Base-by-base conservation (phyloP, 2,113 vertebrate species). In the Trematomus loennbergii region DNA sequence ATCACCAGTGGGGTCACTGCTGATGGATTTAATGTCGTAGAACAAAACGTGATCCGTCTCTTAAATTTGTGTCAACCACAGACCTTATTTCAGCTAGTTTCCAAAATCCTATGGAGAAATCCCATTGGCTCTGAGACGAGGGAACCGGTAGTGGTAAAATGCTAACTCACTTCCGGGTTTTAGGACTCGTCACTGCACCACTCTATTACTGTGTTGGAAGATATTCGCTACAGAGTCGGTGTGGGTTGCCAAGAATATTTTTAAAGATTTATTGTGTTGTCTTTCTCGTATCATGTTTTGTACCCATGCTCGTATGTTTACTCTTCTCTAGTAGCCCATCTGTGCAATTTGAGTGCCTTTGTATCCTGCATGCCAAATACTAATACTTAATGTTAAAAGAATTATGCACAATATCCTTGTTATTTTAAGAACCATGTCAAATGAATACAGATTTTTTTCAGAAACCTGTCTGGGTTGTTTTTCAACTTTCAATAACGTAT, bases 301-400 rank as follows among this genome's bases (percentile, higher is more conserved):
- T 87, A 83, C 33, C 18, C 18, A 77, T 81, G 59, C 74, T 86
- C 81, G 74, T 72, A 64, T 74, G 76, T 74, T 86, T 50, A 33
- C 75, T 76, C 70, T 63, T 64, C 71, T 63, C 40, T 58, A 49
- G 78, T 89, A 83, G 81, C 84, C 75, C 77, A 79, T 84, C 55
- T 90, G 85, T 90, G 63, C 78, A 77, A 87, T 88, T 83, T 82
- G 63, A 90, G 87, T 92, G 90, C 90, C 90, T 92, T 92, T 90
- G 84, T 92, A 90, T 88, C 76, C 74, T 92, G 88, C 91, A 92
- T 88, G 90, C 87, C 90, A 92, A 91, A 92, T 86, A 81, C 36
- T 65, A 71, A 73, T 82, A 85, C 45, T 77, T 79, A 67, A 79
- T 90, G 85, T 91, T 79, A 6, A 63, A 66, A 76, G 10, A 46